phyloP scores from a whole-genome alignment of 2,888 invertebrate species.

The Ptychoptera albimana region DNA sequence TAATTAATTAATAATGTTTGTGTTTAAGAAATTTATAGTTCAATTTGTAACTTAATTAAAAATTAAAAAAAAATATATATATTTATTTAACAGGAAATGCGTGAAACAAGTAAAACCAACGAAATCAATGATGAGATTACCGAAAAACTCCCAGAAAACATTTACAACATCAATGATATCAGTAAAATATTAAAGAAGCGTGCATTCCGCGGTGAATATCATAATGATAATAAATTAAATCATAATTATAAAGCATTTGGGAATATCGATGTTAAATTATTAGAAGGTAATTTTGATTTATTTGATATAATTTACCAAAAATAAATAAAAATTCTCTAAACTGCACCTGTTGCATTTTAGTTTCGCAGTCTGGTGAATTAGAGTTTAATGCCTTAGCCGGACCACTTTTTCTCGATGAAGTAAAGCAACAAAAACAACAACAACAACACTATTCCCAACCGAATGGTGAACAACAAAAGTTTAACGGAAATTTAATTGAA shows the following conservation, averaged over 20 bases:
- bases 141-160: conserved; percentile 11
- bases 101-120: background rate
- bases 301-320: background rate
- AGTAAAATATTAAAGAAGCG: conserved; percentile 22
- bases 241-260: conserved; percentile 20
- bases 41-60: no score
- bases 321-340: background rate
- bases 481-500: background rate
- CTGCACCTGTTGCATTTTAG: conserved; percentile 14
- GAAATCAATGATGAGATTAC: background rate
- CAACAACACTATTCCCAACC: background rate
- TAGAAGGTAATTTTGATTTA: conserved; percentile 13
- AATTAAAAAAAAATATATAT: background rate
- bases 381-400: conserved; percentile 29
- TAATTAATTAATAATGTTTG: no score
- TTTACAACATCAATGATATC: conserved; percentile 24
- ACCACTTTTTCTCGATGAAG: conserved; percentile 20
- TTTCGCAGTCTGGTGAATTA: conserved; percentile 20
- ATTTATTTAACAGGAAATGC: background rate
- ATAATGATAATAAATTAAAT: conserved; percentile 22
- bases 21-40: no score
- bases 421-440: background rate
- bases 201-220: conserved; percentile 28
- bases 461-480: background rate
- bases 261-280: conserved; percentile 29